Percentiles rank a stretch among this genome's conserved stretches.
Conservation (phyloP, 2,113 vertebrate species). For the Pituophis catenifer region DNA sequence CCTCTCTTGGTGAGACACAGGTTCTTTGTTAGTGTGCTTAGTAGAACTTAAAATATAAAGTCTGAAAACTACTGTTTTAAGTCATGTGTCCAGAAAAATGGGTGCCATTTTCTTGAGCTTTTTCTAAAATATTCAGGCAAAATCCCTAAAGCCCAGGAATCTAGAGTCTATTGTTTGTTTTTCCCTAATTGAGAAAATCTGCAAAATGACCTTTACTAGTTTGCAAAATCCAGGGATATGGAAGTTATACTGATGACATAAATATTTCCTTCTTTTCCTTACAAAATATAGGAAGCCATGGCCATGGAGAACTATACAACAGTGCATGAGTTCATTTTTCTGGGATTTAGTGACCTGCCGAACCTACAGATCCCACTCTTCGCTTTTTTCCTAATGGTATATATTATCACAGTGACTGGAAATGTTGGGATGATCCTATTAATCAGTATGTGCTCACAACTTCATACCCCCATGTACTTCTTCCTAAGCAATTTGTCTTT, state of each 20-base stretch:
- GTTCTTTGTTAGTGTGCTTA: neutral
- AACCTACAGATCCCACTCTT: slow-evolving; percentile 35
- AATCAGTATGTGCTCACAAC: slow-evolving; percentile 39
- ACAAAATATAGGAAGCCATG: slow-evolving; percentile 9
- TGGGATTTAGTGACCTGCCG: slow-evolving; percentile 35
- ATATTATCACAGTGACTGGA: slow-evolving; percentile 20
- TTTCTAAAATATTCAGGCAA: neutral
- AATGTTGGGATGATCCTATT: slow-evolving; percentile 48
- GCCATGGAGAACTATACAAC: slow-evolving; percentile 22
- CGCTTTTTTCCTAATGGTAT: slow-evolving; percentile 40
- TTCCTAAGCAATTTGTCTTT: slow-evolving; percentile 58
- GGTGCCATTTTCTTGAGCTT: neutral
- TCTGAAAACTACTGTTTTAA: neutral
- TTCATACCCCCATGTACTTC: slow-evolving; percentile 54
- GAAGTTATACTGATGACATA: neutral
- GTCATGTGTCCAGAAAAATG: neutral
- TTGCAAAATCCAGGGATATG: neutral
- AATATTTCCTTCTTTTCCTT: neutral
- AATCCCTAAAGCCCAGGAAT: neutral
- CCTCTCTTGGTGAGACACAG: neutral
- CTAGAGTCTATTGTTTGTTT: neutral
- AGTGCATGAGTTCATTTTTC: slow-evolving; percentile 47
- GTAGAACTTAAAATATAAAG: neutral
- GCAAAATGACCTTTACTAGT: neutral
- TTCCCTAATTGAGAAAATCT: neutral